Base-by-base conservation (phyloP, 2,113 vertebrate species). In the Mesitornis unicolor region DNA sequence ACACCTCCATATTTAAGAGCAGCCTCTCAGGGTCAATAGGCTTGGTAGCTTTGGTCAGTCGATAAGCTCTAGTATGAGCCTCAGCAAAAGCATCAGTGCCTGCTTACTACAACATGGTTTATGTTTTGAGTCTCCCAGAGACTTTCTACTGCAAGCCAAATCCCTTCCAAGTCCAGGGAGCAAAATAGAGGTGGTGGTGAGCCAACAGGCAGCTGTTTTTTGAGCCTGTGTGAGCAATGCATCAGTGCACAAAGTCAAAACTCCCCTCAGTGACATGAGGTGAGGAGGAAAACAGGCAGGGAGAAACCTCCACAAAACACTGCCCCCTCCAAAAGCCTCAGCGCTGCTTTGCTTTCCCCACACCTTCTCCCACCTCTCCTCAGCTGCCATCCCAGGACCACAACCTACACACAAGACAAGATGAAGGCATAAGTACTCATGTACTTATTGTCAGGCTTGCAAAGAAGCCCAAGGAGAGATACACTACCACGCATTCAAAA, bases 1-100 rank as follows among this genome's bases (percentile, higher is more conserved):
- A 57, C 40, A 74, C 36, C 89, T 96, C 87, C 93, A 84, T 95
- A 88, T 94, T 81, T 88, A 87, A 90, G 80, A 94, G 74, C 73
- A 91, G 53, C 45, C 19, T 89, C 90, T 94, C 92, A 95, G 93
- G 76, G 85, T 97, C 94, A 96, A 92, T 87, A 95, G 67, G 26
- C 36, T 89, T 89, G 87, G 89, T 94, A 90, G 91, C 95, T 91
- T 89, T 93, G 5, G 84, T 84, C 73, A 70, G 89, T 96, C 95
- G 45, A 38, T 97, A 97, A 95, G 95, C 95, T 47, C 71, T 45
- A 61, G 75, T 43, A 92, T 88, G 81, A 95, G 63, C 76, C 9
- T 24, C 83, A 74, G 87, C 51, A 84, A 77, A 93, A 83, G 45
- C 57, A 63, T 96, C 85, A 73, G 21, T 74, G 88, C 68, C 67